Conservation (phyloP, 2,888 invertebrate species). For the Liposcelis brunnea region DNA sequence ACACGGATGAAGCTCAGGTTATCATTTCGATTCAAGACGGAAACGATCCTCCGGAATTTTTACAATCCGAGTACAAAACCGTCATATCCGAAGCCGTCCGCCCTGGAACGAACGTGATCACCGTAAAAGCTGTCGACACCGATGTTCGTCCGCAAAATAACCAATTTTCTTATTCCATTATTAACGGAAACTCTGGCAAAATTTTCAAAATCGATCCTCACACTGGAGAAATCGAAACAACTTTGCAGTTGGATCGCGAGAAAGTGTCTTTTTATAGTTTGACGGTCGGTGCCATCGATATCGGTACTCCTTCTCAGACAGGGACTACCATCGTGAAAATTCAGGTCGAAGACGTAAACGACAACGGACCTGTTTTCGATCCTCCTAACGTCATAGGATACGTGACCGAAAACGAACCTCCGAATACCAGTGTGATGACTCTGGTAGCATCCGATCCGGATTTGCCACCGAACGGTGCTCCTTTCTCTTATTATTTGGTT, state of each 20-base stretch:
- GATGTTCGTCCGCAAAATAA: conserved; percentile 83
- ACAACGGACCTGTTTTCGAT: conserved; percentile 77
- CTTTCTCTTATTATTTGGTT: conserved; percentile 63
- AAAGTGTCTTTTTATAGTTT: conserved; percentile 53
- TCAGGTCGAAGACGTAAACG: conserved; percentile 71
- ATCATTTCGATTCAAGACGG: conserved; percentile 88
- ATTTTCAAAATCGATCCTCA: conserved; percentile 75
- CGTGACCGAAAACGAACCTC: conserved; percentile 72
- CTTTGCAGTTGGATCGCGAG: conserved; percentile 66
- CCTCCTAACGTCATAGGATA: conserved; percentile 51
- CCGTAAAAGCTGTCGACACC: conserved; percentile 76
- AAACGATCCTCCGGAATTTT: conserved; percentile 88
- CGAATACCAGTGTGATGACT: conserved; percentile 65
- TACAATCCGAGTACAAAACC: conserved; percentile 58
- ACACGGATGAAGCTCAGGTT: conserved; percentile 88
- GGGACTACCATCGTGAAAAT: conserved; percentile 76
- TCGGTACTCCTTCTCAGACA: conserved; percentile 76
- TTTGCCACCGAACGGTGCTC: conserved; percentile 76
- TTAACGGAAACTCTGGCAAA: conserved; percentile 65
- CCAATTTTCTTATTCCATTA: conserved; percentile 79
- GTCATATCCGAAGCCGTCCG: conserved; percentile 63
- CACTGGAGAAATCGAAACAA: conserved; percentile 59
- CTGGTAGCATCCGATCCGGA: conserved; percentile 80
- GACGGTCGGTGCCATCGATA: conserved; percentile 74
- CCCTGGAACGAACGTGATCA: conserved; percentile 53